Evolutionary conservation across 1,140 invertebrate genomes (phyloP).

Genomic region (Trinorchestia longiramus): DNA sequence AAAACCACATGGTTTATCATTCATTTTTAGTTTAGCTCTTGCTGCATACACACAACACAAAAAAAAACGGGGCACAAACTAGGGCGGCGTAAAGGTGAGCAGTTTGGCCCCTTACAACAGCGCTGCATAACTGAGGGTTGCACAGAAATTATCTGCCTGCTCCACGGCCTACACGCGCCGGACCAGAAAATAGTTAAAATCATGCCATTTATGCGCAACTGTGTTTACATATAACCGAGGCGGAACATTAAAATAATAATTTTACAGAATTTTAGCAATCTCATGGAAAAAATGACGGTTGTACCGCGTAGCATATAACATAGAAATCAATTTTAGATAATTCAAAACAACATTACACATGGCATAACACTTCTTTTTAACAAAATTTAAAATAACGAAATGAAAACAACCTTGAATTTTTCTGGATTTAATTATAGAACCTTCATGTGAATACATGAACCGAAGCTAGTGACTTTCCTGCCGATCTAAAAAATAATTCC

Average conservation of each 20-base stretch:
- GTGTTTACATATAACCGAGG: no score
- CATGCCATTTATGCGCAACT: no score
- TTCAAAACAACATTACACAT: no score
- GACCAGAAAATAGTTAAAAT: no score
- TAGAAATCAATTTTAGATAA: no score
- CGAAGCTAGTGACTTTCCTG: no score
- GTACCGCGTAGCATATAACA: no score
- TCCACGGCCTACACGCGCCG: background rate
- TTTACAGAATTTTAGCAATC: no score
- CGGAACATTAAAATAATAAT: no score
- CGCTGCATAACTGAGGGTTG: background rate
- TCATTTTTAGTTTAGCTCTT: background rate
- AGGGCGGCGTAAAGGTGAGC: constrained; percentile 5
- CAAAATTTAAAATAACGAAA: background rate
- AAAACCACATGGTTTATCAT: no score
- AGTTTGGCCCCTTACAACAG: constrained; percentile 20
- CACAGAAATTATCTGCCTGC: background rate
- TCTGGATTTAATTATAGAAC: background rate
- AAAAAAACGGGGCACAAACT: background rate
- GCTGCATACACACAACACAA: background rate
- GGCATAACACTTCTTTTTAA: no score
- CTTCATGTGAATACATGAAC: background rate
- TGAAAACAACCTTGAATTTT: background rate
- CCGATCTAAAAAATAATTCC: background rate
- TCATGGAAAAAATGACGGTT: no score